These are phyloP conservation scores for Micronycteris hirsuta DNA, from an alignment of 2,113 vertebrate species.

Conservation along the genomic window DNA sequence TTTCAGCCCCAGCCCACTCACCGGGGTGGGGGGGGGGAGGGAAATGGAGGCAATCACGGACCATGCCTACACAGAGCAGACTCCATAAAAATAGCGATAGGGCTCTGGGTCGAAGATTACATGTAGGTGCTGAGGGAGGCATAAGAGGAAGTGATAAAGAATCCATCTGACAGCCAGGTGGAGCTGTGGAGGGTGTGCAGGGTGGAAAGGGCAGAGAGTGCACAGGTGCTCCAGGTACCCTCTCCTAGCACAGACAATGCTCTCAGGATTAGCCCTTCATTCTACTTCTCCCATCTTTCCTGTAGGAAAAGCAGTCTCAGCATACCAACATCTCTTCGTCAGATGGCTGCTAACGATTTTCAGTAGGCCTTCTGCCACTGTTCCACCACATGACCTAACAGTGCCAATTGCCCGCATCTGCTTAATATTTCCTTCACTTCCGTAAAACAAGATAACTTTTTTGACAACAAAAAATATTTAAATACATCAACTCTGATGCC, in stretches of 20 bases:
- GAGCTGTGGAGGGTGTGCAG: background rate
- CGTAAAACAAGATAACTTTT: background rate
- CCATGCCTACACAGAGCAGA: background rate
- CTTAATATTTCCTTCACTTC: background rate
- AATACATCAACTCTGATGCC: background rate
- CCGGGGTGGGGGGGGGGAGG: no score
- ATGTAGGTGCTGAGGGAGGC: background rate
- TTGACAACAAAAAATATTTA: background rate
- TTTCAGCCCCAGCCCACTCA: background rate
- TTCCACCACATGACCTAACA: background rate
- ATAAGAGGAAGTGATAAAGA: background rate
- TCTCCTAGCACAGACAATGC: fast-evolving
- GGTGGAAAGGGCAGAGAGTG: background rate
- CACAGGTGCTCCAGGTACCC: background rate
- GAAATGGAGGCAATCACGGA: background rate
- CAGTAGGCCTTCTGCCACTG: background rate
- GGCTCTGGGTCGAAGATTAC: background rate
- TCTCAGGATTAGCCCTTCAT: background rate
- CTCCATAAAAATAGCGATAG: background rate
- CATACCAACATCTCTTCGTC: background rate
- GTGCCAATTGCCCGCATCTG: background rate
- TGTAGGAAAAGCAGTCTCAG: background rate
- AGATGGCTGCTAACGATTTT: background rate
- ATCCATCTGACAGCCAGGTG: background rate
- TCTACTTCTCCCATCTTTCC: background rate